phyloP scores from a whole-genome alignment of 2,888 invertebrate species.

The Thereva unica region DNA sequence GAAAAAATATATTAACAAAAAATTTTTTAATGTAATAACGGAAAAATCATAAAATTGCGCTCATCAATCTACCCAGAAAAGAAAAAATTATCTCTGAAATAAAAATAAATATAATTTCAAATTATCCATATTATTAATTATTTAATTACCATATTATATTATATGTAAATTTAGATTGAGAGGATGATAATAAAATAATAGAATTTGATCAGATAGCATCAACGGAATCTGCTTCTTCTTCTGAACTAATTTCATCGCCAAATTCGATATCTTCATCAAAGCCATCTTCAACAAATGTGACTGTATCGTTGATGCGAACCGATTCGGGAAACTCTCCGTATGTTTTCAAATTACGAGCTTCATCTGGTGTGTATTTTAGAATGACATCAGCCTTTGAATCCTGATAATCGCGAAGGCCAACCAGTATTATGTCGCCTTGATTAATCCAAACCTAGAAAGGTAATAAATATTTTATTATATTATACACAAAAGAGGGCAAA shows the following conservation, averaged over 20 bases:
- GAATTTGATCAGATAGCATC: slow-evolving; percentile 64
- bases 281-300: slow-evolving; percentile 92
- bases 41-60: no score
- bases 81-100: no score
- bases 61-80: no score
- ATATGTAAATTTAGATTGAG: no score
- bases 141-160: no score
- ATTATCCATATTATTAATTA: no score
- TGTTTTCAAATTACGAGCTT: slow-evolving; percentile 97
- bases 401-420: slow-evolving; percentile 97
- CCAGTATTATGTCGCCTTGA: slow-evolving; percentile 96
- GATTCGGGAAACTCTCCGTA: slow-evolving; percentile 99
- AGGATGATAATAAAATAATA: no score
- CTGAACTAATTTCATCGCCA: slow-evolving; percentile 91
- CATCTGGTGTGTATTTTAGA: slow-evolving; percentile 97
- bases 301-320: slow-evolving; percentile 95
- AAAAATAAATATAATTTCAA: no score
- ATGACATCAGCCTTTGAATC: slow-evolving; percentile 99
- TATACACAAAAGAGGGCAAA: no score
- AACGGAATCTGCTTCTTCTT: slow-evolving; percentile 80
- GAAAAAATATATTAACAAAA: no score
- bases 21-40: no score
- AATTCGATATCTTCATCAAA: slow-evolving; percentile 97
- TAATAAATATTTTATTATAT: slow-evolving; percentile 31
- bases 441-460: slow-evolving; percentile 87